These are phyloP conservation scores for Platyrinchus mystaceus DNA, from an alignment of 2,797 vertebrate genomes.

Conservation along the genomic window DNA sequence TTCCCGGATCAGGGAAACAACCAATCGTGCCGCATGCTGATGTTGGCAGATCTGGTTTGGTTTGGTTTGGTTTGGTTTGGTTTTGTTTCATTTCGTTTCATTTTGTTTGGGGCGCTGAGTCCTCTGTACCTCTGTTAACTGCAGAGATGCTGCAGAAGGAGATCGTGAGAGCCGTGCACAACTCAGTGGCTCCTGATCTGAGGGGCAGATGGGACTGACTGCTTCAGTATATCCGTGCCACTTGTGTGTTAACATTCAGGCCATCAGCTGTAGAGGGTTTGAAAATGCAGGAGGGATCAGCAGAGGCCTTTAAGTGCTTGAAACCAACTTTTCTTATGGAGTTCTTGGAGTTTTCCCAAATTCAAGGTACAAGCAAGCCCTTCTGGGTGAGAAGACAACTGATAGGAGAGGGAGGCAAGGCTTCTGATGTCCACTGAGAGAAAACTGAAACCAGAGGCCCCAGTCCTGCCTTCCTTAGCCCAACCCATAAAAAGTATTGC, in stretches of 20 bases:
- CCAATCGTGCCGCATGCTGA: neutral
- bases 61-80: neutral
- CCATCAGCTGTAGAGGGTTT: neutral
- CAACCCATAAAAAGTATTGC: neutral
- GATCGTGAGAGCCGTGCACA: neutral
- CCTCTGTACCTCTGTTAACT: neutral
- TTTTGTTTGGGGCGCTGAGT: neutral
- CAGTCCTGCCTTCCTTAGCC: neutral
- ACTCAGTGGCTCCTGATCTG: neutral
- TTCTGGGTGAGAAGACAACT: neutral
- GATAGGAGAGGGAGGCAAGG: neutral
- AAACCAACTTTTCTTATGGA: neutral
- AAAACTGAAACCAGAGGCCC: neutral
- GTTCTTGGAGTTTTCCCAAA: neutral
- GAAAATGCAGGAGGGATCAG: neutral
- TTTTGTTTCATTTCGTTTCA: neutral
- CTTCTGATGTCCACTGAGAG: neutral
- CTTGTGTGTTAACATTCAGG: neutral
- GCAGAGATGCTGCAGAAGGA: neutral
- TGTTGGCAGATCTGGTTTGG: neutral
- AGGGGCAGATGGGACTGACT: neutral
- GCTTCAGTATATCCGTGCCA: neutral
- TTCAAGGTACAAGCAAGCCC: neutral
- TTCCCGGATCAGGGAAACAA: constrained; percentile 64
- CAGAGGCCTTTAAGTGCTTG: neutral